These are phyloP conservation scores for Motacilla alba DNA, from an alignment of 2,113 vertebrate genomes.

Conservation along the genomic window DNA sequence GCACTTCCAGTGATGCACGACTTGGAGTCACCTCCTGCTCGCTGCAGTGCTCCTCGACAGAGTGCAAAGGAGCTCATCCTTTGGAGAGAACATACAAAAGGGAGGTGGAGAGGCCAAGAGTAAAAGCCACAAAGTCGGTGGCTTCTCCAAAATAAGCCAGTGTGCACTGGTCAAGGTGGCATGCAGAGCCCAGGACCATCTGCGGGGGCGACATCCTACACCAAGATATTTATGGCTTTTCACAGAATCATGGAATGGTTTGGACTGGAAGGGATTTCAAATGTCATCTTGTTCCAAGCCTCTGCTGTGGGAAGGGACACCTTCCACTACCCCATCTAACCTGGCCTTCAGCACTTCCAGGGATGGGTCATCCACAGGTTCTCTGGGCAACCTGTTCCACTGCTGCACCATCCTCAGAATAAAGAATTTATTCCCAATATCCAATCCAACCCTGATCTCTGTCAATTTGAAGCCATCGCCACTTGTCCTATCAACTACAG, in stretches of 20 bases:
- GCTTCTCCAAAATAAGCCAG: background rate
- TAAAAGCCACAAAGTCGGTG: background rate
- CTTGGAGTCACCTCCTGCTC: background rate
- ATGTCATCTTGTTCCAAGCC: background rate
- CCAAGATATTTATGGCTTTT: background rate
- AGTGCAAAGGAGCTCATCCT: background rate
- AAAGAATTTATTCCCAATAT: background rate
- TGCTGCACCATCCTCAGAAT: background rate
- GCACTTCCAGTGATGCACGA: background rate
- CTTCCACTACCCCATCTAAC: background rate
- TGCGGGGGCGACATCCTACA: background rate
- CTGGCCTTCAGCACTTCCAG: background rate
- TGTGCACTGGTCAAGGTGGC: rapidly evolving
- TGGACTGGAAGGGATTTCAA: background rate
- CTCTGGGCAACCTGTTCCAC: background rate
- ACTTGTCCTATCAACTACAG: background rate
- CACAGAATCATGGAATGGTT: background rate
- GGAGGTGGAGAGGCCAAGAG: background rate
- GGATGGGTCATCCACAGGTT: background rate
- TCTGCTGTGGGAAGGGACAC: background rate
- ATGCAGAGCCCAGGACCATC: background rate
- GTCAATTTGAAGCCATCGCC: background rate
- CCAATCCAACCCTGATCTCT: background rate
- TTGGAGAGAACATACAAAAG: background rate
- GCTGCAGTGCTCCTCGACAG: background rate